Conservation (phyloP, 2,888 invertebrate genomes). For the Dorcus parallelipipedus region DNA sequence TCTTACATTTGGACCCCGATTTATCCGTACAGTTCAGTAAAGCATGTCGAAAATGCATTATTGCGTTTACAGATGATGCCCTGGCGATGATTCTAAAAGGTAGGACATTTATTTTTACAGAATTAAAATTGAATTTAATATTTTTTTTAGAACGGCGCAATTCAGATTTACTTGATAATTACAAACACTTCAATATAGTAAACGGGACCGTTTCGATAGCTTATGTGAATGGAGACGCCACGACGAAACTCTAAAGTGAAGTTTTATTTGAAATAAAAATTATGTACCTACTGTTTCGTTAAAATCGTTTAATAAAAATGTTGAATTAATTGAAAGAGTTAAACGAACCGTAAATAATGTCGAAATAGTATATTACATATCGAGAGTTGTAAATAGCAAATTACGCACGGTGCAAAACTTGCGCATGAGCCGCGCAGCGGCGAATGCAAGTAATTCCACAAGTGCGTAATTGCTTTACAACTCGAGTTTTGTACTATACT, state of each 20-base stretch:
- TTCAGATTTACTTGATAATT: conserved; percentile 13
- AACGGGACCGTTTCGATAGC: not conserved
- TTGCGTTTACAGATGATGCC: conserved; percentile 16
- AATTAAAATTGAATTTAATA: not conserved
- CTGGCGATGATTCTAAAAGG: conserved; percentile 15
- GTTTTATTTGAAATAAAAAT: too few species aligned
- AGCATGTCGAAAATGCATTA: conserved; percentile 15
- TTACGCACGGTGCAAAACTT: too few species aligned
- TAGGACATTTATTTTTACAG: not conserved
- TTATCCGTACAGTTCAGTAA: conserved; percentile 17
- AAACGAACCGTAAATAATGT: too few species aligned
- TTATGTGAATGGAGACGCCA: not conserved
- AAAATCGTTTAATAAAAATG: too few species aligned
- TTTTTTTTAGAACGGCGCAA: conserved; percentile 12
- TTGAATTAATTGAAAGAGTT: too few species aligned
- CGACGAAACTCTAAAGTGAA: not conserved
- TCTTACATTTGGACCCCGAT: conserved; percentile 23
- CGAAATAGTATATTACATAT: too few species aligned
- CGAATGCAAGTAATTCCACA: too few species aligned
- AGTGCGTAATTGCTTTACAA: too few species aligned
- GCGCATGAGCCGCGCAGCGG: too few species aligned
- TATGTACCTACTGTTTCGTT: too few species aligned
- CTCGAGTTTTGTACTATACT: too few species aligned
- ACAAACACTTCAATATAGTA: conserved; percentile 11
- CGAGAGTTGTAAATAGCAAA: too few species aligned